Evolutionary conservation across 2,113 vertebrate species (phyloP).

Genomic region (Phalacrocorax brasilianus): DNA sequence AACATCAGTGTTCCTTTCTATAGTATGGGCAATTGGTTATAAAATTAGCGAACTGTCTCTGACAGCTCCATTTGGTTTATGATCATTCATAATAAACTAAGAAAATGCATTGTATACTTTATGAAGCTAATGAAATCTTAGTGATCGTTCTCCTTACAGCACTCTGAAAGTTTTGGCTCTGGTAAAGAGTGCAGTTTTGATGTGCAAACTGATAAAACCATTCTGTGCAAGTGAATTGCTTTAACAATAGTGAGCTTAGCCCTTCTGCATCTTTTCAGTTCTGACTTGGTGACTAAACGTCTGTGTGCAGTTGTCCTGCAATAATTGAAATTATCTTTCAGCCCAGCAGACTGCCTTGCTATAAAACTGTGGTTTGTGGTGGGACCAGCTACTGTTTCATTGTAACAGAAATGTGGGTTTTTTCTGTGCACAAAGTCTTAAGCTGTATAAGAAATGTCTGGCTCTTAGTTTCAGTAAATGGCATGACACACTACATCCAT

Average conservation of each 20-base stretch:
- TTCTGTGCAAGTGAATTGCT: background rate
- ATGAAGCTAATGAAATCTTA: background rate
- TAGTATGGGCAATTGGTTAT: background rate
- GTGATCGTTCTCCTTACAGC: background rate
- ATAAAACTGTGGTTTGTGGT: conserved; percentile 62
- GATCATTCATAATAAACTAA: background rate
- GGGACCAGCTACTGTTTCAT: background rate
- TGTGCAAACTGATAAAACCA: background rate
- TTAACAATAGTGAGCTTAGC: background rate
- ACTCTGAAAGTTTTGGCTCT: background rate
- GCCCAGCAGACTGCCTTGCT: conserved; percentile 50
- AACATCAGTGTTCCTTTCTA: background rate
- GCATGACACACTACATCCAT: conserved; percentile 96
- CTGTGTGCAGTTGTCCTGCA: background rate
- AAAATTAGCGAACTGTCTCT: background rate
- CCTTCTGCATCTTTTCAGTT: background rate
- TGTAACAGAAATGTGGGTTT: conserved; percentile 9
- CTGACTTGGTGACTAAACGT: background rate
- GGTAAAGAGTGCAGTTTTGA: background rate
- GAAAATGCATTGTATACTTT: background rate
- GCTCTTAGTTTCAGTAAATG: conserved; percentile 81
- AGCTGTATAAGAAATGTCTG: conserved; percentile 59
- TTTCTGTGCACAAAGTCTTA: conserved; percentile 14
- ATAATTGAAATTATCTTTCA: conserved; percentile 18
- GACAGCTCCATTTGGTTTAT: background rate